Conservation (phyloP, 2,888 invertebrate genomes). For the Drosophila conformis region DNA sequence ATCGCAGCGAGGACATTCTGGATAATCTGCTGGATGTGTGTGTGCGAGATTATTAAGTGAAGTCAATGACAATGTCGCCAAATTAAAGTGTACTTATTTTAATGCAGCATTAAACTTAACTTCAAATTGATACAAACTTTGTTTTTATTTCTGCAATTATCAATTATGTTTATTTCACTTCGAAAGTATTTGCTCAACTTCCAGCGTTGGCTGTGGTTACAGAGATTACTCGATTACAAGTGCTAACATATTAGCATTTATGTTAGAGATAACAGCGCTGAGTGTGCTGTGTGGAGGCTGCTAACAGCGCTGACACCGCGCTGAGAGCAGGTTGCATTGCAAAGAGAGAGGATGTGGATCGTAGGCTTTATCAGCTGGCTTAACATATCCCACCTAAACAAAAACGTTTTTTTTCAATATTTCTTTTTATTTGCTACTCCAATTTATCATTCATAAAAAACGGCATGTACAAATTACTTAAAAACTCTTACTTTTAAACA, state of each 20-base stretch:
- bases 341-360: no score
- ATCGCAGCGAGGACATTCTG: constrained; percentile 78
- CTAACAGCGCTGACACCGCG: no score
- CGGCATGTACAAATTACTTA: not conserved
- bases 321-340: no score
- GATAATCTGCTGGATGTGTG: constrained; percentile 82
- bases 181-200: no score
- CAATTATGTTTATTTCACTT: not conserved
- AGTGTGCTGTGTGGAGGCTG: no score
- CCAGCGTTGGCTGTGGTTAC: no score
- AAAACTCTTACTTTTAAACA: not conserved
- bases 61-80: constrained; percentile 45
- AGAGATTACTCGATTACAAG: no score
- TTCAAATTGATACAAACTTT: no score
- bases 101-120: not conserved
- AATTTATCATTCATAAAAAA: not conserved
- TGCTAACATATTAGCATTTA: no score
- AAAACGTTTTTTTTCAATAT: not conserved
- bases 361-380: no score
- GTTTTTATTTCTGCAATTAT: not conserved
- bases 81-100: constrained; percentile 14
- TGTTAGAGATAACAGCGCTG: no score
- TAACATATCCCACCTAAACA: no score
- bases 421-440: not conserved
- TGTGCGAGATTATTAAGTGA: constrained; percentile 78